A percentile compares a stretch with the other conserved stretches of the same genome.
Evolutionary conservation across 2,113 vertebrate genomes (phyloP).

Genomic region (Galbula dea): DNA sequence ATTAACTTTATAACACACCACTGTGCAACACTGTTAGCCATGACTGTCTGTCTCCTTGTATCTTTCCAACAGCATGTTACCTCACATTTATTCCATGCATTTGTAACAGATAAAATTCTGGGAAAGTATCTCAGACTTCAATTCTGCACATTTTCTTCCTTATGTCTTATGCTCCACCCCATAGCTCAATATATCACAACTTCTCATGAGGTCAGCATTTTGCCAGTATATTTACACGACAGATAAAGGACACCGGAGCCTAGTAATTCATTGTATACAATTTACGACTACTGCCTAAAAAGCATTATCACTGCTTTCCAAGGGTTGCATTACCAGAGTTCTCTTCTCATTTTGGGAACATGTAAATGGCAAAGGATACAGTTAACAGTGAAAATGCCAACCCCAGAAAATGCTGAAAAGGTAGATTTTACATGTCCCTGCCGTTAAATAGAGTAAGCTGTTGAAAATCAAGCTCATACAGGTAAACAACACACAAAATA

Average conservation of each 20-base stretch:
- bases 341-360: background rate
- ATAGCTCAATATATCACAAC: background rate
- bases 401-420: background rate
- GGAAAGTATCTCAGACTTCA: background rate
- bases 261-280: background rate
- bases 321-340: background rate
- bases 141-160: background rate
- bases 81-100: background rate
- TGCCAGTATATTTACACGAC: background rate
- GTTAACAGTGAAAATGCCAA: background rate
- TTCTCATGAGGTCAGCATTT: background rate
- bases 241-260: background rate
- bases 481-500: background rate
- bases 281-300: background rate
- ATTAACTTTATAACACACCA: background rate
- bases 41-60: background rate
- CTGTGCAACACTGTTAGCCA: background rate
- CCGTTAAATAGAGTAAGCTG: background rate
- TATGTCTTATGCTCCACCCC: background rate
- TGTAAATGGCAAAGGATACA: background rate
- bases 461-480: background rate
- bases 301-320: background rate
- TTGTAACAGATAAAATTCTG: background rate
- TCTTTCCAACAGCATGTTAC: background rate
- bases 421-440: background rate